Percentiles rank a stretch among this genome's conserved stretches.
These are phyloP conservation scores for Automeris io DNA, from an alignment of 2,888 invertebrate genomes.

Conservation along the genomic window DNA sequence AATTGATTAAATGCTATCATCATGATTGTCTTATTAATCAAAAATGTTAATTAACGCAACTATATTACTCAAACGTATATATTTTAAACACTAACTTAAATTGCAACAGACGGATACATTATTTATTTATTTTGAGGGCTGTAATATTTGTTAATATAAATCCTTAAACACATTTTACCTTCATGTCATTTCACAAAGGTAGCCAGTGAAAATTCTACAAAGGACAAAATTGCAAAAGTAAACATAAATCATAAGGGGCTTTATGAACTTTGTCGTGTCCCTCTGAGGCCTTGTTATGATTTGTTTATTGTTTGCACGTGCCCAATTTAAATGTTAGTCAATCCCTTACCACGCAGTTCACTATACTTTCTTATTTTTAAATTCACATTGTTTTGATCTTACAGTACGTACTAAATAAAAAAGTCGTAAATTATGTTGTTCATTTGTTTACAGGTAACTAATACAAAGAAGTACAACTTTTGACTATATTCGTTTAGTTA, in stretches of 20 bases:
- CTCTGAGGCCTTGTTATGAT: slow-evolving; percentile 56
- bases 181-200: slow-evolving; percentile 7
- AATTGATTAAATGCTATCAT: too few relatives aligned
- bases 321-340: slow-evolving; percentile 59
- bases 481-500: too few relatives aligned
- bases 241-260: slow-evolving; percentile 37
- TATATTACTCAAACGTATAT: too few relatives aligned
- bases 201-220: slow-evolving; percentile 26
- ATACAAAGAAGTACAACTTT: too few relatives aligned
- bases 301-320: slow-evolving; percentile 52
- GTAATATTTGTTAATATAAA: neutral
- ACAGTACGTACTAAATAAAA: too few relatives aligned
- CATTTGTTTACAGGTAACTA: too few relatives aligned
- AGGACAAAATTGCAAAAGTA: slow-evolving; percentile 34
- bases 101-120: too few relatives aligned
- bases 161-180: slow-evolving; percentile 1
- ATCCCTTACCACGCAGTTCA: slow-evolving; percentile 15
- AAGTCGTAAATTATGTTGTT: too few relatives aligned
- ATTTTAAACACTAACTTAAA: too few relatives aligned
- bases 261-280: slow-evolving; percentile 41
- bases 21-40: too few relatives aligned
- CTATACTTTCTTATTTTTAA: neutral
- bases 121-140: slow-evolving; percentile 8
- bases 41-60: too few relatives aligned
- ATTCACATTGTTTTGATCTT: slow-evolving; percentile 1